Base-by-base conservation (phyloP, 2,113 vertebrate species). In the Diadophis punctatus region DNA sequence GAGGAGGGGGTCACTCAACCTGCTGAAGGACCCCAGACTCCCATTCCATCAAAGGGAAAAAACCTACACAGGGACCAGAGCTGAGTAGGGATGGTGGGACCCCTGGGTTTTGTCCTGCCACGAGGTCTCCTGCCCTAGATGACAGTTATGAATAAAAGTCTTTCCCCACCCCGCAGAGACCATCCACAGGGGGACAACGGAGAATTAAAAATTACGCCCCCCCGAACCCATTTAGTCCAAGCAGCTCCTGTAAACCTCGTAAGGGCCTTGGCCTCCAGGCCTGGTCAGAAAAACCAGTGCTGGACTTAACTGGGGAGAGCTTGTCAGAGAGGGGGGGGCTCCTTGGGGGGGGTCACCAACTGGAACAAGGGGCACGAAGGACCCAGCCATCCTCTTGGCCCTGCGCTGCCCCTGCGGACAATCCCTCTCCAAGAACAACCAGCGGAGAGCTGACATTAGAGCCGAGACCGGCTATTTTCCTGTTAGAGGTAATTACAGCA, bases 401-500 rank as follows among this genome's bases (percentile, higher is more conserved):
- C 46, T n/a, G 23, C 3, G 22, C 55, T 27, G 5, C 3, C 34
- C 22, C 51, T 51, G 48, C 0, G 84, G 87, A n/a, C 48, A 49
- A 87, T 74, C 84, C 58, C 8, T 52, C 89, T 90, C 27, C 0
- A 16, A 89, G 88, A 14, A 23, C n/a, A 1, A 16, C 23, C 9
- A 25, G 84, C 3, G 8, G 85, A 90, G 88, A 84, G 85, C 56
- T 87, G 92, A 68, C 52, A 90, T 93, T 87, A 90, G 56, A 25
- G 7, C 20, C 84, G 7, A 68, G n/a, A 90, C 88, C 34, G 0
- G 55, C 43, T 93, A 90, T 93, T 93, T 93, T 90, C 89, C 34
- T 90, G 85, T 93, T 93, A 93, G 56, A 90, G 80, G 58, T 93
- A 93, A 90, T 93, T 87, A 63, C 25, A 90, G 49, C 25, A 4